Conservation (phyloP, 2,888 invertebrate species). For the Lycaena phlaeas region DNA sequence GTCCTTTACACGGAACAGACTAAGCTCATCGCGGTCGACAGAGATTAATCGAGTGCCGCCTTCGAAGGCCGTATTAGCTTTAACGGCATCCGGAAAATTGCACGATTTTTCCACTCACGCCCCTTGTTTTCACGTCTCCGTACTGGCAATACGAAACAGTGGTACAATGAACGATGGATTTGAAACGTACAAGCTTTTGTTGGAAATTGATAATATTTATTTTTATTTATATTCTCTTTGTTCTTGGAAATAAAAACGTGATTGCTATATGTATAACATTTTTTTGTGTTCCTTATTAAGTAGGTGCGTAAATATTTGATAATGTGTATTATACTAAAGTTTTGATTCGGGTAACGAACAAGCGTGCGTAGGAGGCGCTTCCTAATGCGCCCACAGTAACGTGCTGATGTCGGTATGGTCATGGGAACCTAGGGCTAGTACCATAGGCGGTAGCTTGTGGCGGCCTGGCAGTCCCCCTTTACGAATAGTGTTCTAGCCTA, state of each 20-base stretch:
- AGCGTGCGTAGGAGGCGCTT: no score
- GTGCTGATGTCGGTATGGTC: no score
- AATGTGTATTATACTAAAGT: no score
- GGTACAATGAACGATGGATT: slow-evolving; percentile 35
- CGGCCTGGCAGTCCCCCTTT: no score
- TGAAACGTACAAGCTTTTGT: slow-evolving; percentile 15
- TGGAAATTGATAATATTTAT: slow-evolving; percentile 1
- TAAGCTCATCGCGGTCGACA: slow-evolving; percentile 29
- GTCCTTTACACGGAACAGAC: slow-evolving; percentile 46
- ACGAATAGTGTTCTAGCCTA: no score
- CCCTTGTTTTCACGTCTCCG: slow-evolving; percentile 49
- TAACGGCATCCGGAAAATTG: slow-evolving; percentile 66
- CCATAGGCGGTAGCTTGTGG: no score
- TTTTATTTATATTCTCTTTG: not conserved
- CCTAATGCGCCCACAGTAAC: no score
- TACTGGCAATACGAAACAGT: slow-evolving; percentile 45
- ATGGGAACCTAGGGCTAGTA: no score
- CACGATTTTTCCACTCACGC: slow-evolving; percentile 57
- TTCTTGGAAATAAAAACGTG: not conserved
- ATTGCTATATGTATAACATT: no score
- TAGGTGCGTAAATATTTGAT: no score
- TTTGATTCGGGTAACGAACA: no score
- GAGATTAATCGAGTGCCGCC: slow-evolving; percentile 39
- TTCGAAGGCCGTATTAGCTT: slow-evolving; percentile 60
- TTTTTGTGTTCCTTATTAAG: no score